Evolutionary conservation across 2,888 invertebrate genomes (phyloP).

Genomic region (Zeuzera pyrina): DNA sequence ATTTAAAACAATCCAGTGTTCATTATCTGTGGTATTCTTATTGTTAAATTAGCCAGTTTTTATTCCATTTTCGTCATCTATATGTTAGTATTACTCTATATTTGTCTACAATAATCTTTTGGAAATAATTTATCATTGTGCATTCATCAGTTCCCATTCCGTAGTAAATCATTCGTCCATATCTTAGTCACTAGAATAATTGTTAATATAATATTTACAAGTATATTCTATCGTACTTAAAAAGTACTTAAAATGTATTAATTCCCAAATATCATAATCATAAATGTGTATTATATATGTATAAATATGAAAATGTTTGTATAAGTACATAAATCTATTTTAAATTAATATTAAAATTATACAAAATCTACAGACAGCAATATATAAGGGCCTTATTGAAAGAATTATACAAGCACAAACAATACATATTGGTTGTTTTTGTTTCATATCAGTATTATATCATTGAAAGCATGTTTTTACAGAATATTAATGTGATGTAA

Average conservation of each 20-base stretch:
- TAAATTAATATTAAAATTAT: constrained; percentile 14
- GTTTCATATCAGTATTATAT: too few relatives aligned
- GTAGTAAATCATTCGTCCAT: constrained; percentile 65
- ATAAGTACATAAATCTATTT: constrained; percentile 7
- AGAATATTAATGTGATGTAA: too few relatives aligned
- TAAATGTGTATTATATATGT: constrained; percentile 13
- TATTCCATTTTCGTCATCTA: constrained; percentile 34
- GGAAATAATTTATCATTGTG: constrained; percentile 15
- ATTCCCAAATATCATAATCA: constrained; percentile 5
- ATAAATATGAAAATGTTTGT: too few relatives aligned
- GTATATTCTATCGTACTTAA: constrained; percentile 43
- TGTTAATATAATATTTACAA: constrained; percentile 14
- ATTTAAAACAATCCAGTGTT: constrained; percentile 34
- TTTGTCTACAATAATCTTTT: constrained; percentile 1
- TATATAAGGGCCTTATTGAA: constrained; percentile 56
- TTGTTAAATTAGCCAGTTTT: constrained; percentile 22
- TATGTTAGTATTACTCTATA: neutral
- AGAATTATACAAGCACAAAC: too few relatives aligned
- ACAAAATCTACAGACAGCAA: constrained; percentile 40
- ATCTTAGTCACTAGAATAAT: constrained; percentile 63
- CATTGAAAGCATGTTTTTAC: too few relatives aligned
- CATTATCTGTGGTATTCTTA: constrained; percentile 41
- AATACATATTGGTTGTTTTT: too few relatives aligned
- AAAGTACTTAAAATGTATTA: constrained; percentile 35
- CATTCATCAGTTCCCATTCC: constrained; percentile 41